phyloP scores from a whole-genome alignment of 2,797 vertebrate species.

The Argya squamiceps region DNA sequence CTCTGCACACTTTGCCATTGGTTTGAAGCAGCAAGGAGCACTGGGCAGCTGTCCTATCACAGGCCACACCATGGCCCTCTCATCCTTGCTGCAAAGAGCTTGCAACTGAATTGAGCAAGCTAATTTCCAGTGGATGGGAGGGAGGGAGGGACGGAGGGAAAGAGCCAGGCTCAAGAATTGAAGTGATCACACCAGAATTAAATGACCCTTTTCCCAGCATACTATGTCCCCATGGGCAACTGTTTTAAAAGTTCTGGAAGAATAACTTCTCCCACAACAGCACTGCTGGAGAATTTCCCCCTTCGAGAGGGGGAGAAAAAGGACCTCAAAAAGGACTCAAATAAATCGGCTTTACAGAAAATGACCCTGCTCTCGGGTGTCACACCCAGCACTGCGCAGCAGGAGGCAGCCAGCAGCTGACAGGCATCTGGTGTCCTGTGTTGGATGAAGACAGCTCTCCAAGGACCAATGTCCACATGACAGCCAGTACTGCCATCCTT shows the following conservation, averaged over 20 bases:
- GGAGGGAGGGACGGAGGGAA: background rate
- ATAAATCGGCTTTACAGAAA: background rate
- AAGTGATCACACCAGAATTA: background rate
- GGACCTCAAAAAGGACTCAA: background rate
- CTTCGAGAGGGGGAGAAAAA: background rate
- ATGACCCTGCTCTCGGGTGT: background rate
- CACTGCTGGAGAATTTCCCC: background rate
- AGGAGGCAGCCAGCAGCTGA: background rate
- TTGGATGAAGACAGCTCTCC: background rate
- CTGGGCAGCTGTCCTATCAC: fast-evolving
- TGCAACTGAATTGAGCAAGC: background rate
- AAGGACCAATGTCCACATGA: fast-evolving
- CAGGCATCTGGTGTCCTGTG: background rate
- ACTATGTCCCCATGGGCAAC: background rate
- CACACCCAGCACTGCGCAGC: background rate
- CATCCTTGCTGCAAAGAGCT: background rate
- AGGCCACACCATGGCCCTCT: fast-evolving
- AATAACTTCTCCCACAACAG: background rate
- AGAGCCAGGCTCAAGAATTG: background rate
- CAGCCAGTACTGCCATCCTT: background rate
- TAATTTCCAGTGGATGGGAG: background rate
- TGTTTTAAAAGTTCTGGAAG: slow-evolving; percentile 8
- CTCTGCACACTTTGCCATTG: fast-evolving
- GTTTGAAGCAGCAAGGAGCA: background rate
- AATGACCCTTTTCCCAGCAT: background rate